Evolutionary conservation across 2,888 invertebrate species (phyloP), one percentile per base, ranked within the genome.

Genomic region (Agrochola lota): DNA sequence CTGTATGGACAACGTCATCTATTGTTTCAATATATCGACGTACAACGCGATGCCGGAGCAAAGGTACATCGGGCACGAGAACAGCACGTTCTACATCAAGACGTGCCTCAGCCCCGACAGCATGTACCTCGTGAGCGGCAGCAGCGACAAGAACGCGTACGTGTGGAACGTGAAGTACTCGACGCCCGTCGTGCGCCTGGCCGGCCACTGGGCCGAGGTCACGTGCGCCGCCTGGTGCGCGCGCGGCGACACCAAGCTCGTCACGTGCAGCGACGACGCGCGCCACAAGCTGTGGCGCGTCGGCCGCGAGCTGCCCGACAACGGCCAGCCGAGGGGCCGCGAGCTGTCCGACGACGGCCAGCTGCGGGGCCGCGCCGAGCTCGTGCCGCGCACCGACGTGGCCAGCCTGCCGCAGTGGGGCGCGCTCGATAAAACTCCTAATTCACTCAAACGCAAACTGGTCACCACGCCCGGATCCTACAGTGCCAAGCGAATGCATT

Each of bases 191-290:
- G 97, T 98, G 35, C 97, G 97, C 71, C 95, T 99, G 8, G 95
- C 96, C 1, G 99, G 99, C 0, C 99, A 99, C 91, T 96, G 97
- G 64, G 98, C 98, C 15, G 99, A 99, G 96, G 99, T 99, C 0
- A 98, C 99, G 0, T 98, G 98, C 91, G 98, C 99, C 2, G 98
- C 98, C 2, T 99, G 99, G 99, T 97, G 98, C 86, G 95, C 93
- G 73, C 93, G 94, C 17, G 97, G 97, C 11, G 97, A 97, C 78
- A 93, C 96, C 30, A 97, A 97, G 92, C 94, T 98, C 67, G 98
- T 98, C 23, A 99, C 99, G 0, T 98, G 98, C 93, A 98, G 98
- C 70, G 99, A 99, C 92, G 99, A 99, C 95, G 98, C 98, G 20
- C 95, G 97, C 0, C 98, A 98, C 92, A 98, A 98, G 94, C 97